Evolutionary conservation across 2,797 vertebrate genomes (phyloP), one percentile per base, ranked within the genome.

Genomic region (Megaceryle alcyon): DNA sequence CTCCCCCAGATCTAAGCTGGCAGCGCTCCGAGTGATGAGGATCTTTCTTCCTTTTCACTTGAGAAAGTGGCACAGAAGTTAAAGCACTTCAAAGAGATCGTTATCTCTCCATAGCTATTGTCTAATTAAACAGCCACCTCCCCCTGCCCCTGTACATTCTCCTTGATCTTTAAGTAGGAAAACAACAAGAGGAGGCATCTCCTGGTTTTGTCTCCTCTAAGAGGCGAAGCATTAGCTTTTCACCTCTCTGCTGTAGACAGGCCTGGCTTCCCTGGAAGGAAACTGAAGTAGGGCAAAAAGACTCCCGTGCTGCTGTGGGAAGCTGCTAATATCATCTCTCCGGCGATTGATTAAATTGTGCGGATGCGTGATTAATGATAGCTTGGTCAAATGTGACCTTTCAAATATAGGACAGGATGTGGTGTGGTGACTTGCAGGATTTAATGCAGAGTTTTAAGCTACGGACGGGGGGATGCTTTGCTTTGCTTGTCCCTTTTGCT

Each of bases 71-170:
- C 60, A 72, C 78, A 82, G 92, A 86, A 94, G 83, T 94, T 94
- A 88, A 85, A 83, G 65, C 49, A 69, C 93, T 97, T 97, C 95
- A 97, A 95, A 97, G 94, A 90, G 64, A 87, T 88, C 73, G 41
- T 91, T 93, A 72, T 91, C 88, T 92, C 78, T 78, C 83, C 76
- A 29, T 14, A 94, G 82, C 92, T 95, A 51, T 87, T 97, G 94
- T 94, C 96, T 96, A 95, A 97, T 97, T 96, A 94, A 96, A 73
- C 48, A 88, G 59, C 80, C 72, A 25, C 35, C 59, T 92, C 49
- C 53, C 46, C 48, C 12, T 76, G 64, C 73, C 44, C 12, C 21
- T 54, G 70, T 72, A 49, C 20, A 4, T 48, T 85, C 63, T 95
- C 87, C 95, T 96, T 96, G 92, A 97, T 97, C 94, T 88, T 54